Evolutionary conservation across 2,888 invertebrate species (phyloP).

Genomic region (Aspidiotus rigidus): DNA sequence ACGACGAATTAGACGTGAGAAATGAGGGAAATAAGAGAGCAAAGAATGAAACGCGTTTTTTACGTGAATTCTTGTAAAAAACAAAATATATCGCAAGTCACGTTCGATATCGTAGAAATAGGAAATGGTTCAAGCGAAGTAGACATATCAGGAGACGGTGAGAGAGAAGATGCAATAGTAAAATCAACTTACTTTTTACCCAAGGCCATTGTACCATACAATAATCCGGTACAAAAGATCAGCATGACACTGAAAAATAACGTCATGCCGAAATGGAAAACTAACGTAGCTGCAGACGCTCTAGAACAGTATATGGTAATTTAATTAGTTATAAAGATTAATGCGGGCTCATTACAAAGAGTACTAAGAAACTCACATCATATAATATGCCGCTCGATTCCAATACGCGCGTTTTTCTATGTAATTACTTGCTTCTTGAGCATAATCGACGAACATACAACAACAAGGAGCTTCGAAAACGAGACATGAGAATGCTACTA

Average conservation of each 20-base stretch:
- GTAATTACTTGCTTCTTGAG: slow-evolving; percentile 72
- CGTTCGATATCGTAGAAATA: no score
- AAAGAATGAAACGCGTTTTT: no score
- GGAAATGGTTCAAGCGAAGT: no score
- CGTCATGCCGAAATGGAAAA: slow-evolving; percentile 63
- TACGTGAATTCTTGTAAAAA: no score
- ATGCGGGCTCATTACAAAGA: neutral
- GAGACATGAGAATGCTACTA: slow-evolving; percentile 78
- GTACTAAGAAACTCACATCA: slow-evolving; percentile 60
- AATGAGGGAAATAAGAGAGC: no score
- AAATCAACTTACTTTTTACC: slow-evolving; percentile 78
- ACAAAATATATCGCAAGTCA: no score
- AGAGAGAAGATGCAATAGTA: neutral
- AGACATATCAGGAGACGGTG: no score
- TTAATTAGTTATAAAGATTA: slow-evolving; percentile 37
- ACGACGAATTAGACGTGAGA: neutral
- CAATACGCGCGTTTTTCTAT: slow-evolving; percentile 78
- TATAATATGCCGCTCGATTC: slow-evolving; percentile 78
- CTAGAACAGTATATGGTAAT: slow-evolving; percentile 47
- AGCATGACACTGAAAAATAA: slow-evolving; percentile 80
- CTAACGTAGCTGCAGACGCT: slow-evolving; percentile 66
- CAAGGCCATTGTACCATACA: slow-evolving; percentile 90
- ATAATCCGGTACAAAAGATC: slow-evolving; percentile 76
- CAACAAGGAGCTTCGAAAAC: slow-evolving; percentile 94
- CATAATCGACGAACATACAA: slow-evolving; percentile 91